Evolutionary conservation across 1,140 invertebrate genomes (phyloP).

Genomic region (Camponotus pennsylvanicus): DNA sequence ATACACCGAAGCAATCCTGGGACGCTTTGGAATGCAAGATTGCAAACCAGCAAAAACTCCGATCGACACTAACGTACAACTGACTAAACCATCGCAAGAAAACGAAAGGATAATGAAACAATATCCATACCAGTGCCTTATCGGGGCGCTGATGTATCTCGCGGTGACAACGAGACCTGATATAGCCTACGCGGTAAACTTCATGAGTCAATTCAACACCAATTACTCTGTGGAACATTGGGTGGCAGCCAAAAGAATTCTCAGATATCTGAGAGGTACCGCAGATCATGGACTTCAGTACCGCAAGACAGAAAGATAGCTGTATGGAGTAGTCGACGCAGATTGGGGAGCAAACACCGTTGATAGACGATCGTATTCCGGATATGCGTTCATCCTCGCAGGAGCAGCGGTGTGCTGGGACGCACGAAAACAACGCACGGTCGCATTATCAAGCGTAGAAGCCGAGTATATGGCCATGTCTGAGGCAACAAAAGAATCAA

Average conservation of each 20-base stretch:
- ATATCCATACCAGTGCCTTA: too few relatives aligned
- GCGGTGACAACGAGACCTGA: too few relatives aligned
- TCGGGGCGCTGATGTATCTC: too few relatives aligned
- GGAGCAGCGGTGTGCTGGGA: constrained; percentile 12
- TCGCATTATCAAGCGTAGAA: not conserved
- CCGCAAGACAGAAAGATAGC: too few relatives aligned
- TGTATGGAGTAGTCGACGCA: too few relatives aligned
- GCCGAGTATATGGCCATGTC: constrained; percentile 31
- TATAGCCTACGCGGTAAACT: too few relatives aligned
- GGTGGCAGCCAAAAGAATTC: constrained; percentile 67
- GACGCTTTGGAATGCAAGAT: too few relatives aligned
- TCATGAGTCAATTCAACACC: constrained; percentile 70
- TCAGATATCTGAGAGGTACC: constrained; percentile 72
- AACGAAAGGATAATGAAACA: too few relatives aligned
- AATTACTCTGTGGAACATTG: constrained; percentile 64
- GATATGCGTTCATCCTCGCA: not conserved
- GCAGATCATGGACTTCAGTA: constrained; percentile 27
- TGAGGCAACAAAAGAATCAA: not conserved
- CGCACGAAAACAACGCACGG: not conserved
- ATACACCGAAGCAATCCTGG: too few relatives aligned
- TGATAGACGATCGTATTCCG: constrained; percentile 34
- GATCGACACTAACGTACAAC: too few relatives aligned
- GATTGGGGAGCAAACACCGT: constrained; percentile 37
- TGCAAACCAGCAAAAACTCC: too few relatives aligned
- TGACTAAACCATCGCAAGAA: too few relatives aligned